Evolutionary conservation across 2,113 vertebrate genomes (phyloP).

Genomic region (Perca fluviatilis): DNA sequence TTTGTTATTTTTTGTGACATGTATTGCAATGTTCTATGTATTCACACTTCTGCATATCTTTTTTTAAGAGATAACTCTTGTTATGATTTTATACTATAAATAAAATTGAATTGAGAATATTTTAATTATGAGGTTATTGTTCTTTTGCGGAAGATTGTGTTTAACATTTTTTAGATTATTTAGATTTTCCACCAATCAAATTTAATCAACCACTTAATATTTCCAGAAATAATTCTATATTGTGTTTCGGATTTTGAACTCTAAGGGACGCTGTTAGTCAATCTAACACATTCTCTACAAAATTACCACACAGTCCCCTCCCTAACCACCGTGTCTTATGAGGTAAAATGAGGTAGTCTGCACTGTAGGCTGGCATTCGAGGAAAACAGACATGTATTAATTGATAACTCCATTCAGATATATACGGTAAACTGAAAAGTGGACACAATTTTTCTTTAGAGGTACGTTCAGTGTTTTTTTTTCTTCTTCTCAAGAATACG

Average conservation of each 20-base stretch:
- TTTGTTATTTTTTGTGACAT: background rate
- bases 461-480: accelerated
- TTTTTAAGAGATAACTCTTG: background rate
- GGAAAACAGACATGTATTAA: background rate
- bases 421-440: background rate
- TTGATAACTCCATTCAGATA: background rate
- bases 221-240: accelerated
- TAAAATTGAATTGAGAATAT: too few relatives aligned
- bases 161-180: background rate
- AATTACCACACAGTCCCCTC: constrained; percentile 22
- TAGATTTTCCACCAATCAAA: background rate
- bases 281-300: background rate
- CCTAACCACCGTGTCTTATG: background rate
- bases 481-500: background rate
- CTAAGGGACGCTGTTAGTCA: constrained; percentile 72
- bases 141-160: background rate
- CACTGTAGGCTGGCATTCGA: background rate
- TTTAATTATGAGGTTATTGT: background rate
- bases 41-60: too few relatives aligned
- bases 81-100: too few relatives aligned
- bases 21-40: too few relatives aligned
- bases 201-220: accelerated
- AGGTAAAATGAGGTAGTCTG: background rate
- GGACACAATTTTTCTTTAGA: accelerated
- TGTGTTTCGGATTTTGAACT: constrained; percentile 29